Percentiles rank a stretch among this genome's conserved stretches.
phyloP scores from a whole-genome alignment of 2,888 invertebrate species.

The Bimastos eiseni region DNA sequence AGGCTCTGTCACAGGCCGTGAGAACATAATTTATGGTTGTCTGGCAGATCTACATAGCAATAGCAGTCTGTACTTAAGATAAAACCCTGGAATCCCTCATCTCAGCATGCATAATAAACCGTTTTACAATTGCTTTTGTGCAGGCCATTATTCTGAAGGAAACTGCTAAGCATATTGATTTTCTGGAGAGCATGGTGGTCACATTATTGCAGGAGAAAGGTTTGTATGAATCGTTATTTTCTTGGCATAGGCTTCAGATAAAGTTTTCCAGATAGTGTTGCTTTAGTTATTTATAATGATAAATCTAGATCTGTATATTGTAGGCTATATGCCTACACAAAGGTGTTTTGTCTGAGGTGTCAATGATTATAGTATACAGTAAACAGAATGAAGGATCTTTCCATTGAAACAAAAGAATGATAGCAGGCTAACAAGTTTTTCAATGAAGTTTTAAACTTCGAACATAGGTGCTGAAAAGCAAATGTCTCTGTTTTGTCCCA shows the following conservation, averaged over 20 bases:
- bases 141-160: conserved; percentile 6
- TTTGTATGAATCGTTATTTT: not conserved
- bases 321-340: no score
- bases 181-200: conserved; percentile 13
- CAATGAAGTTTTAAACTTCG: not conserved
- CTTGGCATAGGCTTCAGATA: not conserved
- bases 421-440: not conserved
- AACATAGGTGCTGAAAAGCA: not conserved
- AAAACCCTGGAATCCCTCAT: no score
- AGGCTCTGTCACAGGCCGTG: no score
- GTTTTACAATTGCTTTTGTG: not conserved
- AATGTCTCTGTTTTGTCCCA: not conserved
- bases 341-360: no score
- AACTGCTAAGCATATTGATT: not conserved
- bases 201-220: conserved; percentile 6
- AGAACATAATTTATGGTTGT: no score
- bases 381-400: no score
- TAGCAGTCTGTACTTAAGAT: no score
- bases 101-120: not conserved
- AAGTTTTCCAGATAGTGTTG: not conserved
- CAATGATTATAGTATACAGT: no score
- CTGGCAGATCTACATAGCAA: no score
- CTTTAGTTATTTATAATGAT: not conserved
- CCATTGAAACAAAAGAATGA: not conserved
- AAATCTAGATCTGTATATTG: no score